Evolutionary conservation across 1,140 invertebrate species (phyloP).

Genomic region (Asobara japonica): DNA sequence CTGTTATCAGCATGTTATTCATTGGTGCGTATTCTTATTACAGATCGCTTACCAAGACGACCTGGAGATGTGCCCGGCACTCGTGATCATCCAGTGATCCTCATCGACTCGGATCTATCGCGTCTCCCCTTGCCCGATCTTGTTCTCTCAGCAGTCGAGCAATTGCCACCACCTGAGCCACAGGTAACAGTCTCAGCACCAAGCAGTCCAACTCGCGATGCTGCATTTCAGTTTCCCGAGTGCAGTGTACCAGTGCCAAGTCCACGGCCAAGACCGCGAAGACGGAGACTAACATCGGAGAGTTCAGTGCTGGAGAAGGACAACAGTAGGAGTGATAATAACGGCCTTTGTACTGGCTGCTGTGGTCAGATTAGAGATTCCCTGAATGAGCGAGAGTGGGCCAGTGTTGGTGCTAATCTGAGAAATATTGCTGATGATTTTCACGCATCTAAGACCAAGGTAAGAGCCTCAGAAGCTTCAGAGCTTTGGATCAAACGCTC

Average conservation of each 20-base stretch:
- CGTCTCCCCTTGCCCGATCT: slow-evolving; percentile 59
- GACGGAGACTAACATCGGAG: slow-evolving; percentile 60
- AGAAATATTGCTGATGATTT: slow-evolving; percentile 65
- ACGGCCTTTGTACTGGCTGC: slow-evolving; percentile 39
- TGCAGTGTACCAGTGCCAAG: slow-evolving; percentile 58
- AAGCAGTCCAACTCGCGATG: slow-evolving; percentile 62
- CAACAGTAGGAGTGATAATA: slow-evolving; percentile 40
- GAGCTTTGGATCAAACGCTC: too few relatives aligned
- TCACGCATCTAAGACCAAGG: slow-evolving; percentile 63
- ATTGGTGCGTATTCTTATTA: too few relatives aligned
- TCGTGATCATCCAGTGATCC: slow-evolving; percentile 55
- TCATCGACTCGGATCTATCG: slow-evolving; percentile 59
- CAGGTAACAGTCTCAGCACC: slow-evolving; percentile 63
- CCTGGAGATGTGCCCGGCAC: slow-evolving; percentile 41
- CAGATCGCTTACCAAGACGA: slow-evolving; percentile 60
- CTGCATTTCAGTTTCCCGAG: slow-evolving; percentile 65
- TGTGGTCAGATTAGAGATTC: slow-evolving; percentile 44
- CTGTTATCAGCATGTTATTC: too few relatives aligned
- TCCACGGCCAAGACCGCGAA: slow-evolving; percentile 61
- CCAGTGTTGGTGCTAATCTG: slow-evolving; percentile 60
- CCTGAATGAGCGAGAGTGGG: slow-evolving; percentile 58
- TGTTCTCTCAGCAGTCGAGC: slow-evolving; percentile 60
- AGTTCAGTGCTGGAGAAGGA: slow-evolving; percentile 47
- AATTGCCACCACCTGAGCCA: slow-evolving; percentile 55
- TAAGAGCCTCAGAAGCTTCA: slow-evolving; percentile 38